Conservation (phyloP, 1,140 invertebrate species). For the Diplogasteroides magnus region DNA sequence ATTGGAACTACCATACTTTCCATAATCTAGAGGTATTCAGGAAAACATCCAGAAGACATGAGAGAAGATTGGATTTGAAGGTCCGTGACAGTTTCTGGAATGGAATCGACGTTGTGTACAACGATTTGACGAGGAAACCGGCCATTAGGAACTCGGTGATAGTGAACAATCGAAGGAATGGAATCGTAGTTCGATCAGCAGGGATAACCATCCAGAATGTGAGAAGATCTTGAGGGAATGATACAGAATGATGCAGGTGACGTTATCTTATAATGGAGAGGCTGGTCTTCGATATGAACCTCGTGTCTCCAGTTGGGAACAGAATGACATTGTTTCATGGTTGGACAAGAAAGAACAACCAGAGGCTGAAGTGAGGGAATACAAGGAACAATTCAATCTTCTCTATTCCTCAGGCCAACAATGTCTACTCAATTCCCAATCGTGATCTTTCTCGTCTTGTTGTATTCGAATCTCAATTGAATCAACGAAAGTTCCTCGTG, state of each 20-base stretch:
- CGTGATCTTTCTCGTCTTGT: conserved; percentile 21
- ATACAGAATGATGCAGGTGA: conserved; percentile 56
- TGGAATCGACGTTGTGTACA: conserved; percentile 79
- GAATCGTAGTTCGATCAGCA: conserved; percentile 78
- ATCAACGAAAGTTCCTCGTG: conserved; percentile 50
- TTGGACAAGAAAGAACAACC: conserved; percentile 64
- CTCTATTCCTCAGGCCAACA: conserved; percentile 36
- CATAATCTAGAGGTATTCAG: conserved; percentile 70
- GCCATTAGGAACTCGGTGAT: conserved; percentile 40
- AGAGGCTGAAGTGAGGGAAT: conserved; percentile 56
- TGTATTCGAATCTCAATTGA: conserved; percentile 47
- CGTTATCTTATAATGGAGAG: conserved; percentile 75
- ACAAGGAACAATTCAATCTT: neutral
- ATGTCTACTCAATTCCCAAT: conserved; percentile 58
- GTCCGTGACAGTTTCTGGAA: conserved; percentile 55
- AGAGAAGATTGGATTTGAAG: conserved; percentile 11
- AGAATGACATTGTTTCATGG: conserved; percentile 86
- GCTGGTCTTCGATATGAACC: conserved; percentile 89
- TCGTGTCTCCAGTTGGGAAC: conserved; percentile 73
- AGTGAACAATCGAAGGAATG: conserved; percentile 73
- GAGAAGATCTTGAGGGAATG: conserved; percentile 34
- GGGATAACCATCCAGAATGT: conserved; percentile 71
- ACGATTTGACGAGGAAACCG: conserved; percentile 67
- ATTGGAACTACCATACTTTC: conserved; percentile 81
- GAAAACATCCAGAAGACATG: neutral